Percentiles rank a stretch among this genome's conserved stretches.
These are phyloP conservation scores for Platyscelio sp. DNA, from an alignment of 2,888 invertebrate species.

Conservation along the genomic window DNA sequence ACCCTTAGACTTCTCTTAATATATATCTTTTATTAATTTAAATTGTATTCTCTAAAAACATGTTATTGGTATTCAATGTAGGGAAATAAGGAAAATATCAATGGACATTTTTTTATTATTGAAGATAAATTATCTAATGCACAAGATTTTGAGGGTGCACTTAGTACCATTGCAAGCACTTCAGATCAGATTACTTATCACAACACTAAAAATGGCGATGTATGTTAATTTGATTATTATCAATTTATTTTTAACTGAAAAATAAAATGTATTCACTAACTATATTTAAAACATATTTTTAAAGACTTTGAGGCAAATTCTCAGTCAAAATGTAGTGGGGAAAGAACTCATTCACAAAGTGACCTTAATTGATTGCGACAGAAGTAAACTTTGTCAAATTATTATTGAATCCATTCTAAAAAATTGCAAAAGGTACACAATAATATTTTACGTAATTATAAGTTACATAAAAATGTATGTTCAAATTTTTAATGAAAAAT, in stretches of 20 bases:
- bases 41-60: too few relatives aligned
- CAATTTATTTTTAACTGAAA: background rate
- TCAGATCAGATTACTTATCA: background rate
- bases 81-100: background rate
- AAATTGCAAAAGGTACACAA: background rate
- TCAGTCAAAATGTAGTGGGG: background rate
- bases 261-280: background rate
- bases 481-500: too few relatives aligned
- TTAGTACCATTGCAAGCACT: background rate
- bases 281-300: background rate
- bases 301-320: background rate
- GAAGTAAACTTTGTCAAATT: conserved; percentile 1
- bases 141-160: too few relatives aligned
- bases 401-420: background rate
- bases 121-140: background rate
- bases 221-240: background rate
- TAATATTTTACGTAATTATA: background rate
- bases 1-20: too few relatives aligned
- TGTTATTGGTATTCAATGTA: too few relatives aligned
- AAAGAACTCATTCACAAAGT: background rate
- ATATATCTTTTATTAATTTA: too few relatives aligned
- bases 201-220: background rate
- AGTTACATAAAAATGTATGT: too few relatives aligned
- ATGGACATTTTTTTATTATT: background rate
- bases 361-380: background rate